A percentile compares a stretch with the other conserved stretches of the same genome.
Evolutionary conservation across 2,113 vertebrate genomes (phyloP).

Genomic region (Mustela lutreola): DNA sequence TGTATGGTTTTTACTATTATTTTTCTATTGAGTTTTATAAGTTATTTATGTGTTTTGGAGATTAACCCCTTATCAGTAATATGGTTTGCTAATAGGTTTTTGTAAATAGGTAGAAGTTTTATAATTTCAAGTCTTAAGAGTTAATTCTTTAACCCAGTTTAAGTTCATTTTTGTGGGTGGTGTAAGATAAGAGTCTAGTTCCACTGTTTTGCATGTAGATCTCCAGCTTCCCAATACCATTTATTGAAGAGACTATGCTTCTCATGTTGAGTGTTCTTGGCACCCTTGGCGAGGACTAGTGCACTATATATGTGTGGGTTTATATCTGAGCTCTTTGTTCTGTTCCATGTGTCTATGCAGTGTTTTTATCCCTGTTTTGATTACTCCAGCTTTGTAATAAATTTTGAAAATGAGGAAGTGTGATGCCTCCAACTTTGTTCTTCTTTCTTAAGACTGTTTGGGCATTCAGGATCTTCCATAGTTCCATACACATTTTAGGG

Average conservation of each 20-base stretch:
- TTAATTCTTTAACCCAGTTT: not conserved
- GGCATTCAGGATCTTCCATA: not conserved
- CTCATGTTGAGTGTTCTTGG: not conserved
- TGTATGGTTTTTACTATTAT: not conserved
- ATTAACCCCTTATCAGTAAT: not conserved
- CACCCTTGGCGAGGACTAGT: not conserved
- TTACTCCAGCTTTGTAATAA: not conserved
- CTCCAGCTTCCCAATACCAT: not conserved
- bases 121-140: not conserved
- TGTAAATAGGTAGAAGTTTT: not conserved
- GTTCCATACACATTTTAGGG: not conserved
- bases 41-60: not conserved
- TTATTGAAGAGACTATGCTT: not conserved
- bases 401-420: not conserved
- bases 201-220: not conserved
- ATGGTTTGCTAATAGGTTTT: not conserved
- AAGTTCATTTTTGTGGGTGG: not conserved
- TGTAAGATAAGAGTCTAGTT: not conserved
- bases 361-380: not conserved
- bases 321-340: not conserved
- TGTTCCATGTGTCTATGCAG: not conserved
- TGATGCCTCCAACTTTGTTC: not conserved
- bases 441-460: not conserved
- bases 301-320: not conserved
- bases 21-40: not conserved